These are phyloP conservation scores for Probosciger aterrimus DNA, from an alignment of 2,113 vertebrate genomes.

Conservation along the genomic window DNA sequence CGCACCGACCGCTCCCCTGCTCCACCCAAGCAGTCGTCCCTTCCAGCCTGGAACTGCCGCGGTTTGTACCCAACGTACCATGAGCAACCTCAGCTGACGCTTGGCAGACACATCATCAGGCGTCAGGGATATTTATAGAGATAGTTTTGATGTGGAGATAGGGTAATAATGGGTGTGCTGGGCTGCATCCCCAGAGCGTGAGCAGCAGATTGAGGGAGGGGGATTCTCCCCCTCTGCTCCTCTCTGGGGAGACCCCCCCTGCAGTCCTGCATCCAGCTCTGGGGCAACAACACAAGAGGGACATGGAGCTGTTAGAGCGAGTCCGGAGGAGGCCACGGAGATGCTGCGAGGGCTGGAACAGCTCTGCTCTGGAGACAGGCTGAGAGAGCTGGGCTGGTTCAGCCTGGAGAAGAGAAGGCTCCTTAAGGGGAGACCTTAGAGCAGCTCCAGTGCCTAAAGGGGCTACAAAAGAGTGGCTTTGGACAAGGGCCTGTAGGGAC, in stretches of 20 bases:
- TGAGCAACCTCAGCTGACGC: fast-evolving
- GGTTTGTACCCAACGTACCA: fast-evolving
- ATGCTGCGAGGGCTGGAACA: no score
- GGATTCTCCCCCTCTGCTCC: neutral
- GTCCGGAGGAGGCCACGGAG: no score
- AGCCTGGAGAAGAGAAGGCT: no score
- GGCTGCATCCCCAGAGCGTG: neutral
- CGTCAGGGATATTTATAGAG: neutral
- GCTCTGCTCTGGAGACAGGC: no score
- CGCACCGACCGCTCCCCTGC: fast-evolving
- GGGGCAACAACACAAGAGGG: no score
- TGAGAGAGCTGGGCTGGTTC: no score
- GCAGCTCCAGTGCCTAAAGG: no score
- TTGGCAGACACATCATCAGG: neutral
- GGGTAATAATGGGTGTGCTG: neutral
- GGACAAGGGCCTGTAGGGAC: no score
- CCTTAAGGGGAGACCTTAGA: no score
- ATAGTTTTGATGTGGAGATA: neutral
- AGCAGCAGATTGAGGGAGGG: neutral
- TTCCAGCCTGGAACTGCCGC: fast-evolving
- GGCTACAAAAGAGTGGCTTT: no score
- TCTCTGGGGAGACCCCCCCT: neutral
- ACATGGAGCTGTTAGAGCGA: no score
- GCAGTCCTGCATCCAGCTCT: neutral
- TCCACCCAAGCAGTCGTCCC: neutral